Conservation (phyloP, 2,797 vertebrate genomes). For the Balearica regulorum region DNA sequence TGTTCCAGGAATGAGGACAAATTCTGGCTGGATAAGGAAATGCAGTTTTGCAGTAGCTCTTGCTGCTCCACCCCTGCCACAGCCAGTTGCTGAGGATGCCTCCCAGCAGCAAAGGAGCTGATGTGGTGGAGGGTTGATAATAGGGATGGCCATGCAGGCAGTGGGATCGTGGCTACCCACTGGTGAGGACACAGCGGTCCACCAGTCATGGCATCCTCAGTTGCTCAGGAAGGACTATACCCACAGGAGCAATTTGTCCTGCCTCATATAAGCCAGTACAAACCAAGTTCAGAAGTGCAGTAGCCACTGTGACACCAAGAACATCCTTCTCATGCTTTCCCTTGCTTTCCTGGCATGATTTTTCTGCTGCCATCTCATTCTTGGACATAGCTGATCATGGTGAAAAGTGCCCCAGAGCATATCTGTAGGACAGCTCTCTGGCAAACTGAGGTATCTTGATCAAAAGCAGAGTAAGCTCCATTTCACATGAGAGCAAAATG, state of each 20-base stretch:
- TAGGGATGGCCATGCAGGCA: not conserved
- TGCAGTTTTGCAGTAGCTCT: not conserved
- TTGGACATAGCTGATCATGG: not conserved
- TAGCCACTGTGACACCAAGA: not conserved
- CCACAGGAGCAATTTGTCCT: not conserved
- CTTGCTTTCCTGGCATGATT: not conserved
- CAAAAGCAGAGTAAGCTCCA: not conserved
- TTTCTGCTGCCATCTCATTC: not conserved
- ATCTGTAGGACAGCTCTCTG: not conserved
- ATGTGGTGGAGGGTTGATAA: accelerated
- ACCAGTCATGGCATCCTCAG: not conserved
- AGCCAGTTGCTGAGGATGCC: not conserved
- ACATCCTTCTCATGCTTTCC: not conserved
- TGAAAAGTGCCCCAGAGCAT: not conserved
- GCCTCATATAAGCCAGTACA: not conserved
- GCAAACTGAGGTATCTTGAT: not conserved
- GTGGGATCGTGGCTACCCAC: not conserved
- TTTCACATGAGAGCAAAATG: not conserved
- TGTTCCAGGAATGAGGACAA: slow-evolving; percentile 2
- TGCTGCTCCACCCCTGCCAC: accelerated
- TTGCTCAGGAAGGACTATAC: not conserved
- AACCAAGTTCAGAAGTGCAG: not conserved
- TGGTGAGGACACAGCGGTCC: not conserved
- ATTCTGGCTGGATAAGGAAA: not conserved
- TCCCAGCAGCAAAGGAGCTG: not conserved